Conservation (phyloP, 1,140 invertebrate species). For the Leptinotarsa lineolata region DNA sequence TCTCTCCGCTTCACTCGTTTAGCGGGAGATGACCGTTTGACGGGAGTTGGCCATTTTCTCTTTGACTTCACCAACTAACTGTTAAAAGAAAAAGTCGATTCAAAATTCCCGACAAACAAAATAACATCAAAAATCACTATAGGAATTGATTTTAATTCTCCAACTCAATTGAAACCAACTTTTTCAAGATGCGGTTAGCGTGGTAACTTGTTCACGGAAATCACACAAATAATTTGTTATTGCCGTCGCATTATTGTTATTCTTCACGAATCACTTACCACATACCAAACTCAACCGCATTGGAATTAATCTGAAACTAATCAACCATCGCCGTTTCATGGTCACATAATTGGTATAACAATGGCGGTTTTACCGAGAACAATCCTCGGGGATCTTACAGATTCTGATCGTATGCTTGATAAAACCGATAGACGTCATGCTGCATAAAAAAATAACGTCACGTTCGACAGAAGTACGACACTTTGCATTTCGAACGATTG, state of each 20-base stretch:
- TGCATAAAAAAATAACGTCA: constrained; percentile 16
- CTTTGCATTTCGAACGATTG: constrained; percentile 6
- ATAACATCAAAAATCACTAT: too few species aligned
- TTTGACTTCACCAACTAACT: too few species aligned
- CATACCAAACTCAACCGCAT: neutral
- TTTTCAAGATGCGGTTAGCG: too few species aligned
- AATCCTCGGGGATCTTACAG: constrained; percentile 11
- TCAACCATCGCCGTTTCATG: constrained; percentile 9
- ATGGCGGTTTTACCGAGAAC: constrained; percentile 16
- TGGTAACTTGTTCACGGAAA: neutral
- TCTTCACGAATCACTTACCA: neutral
- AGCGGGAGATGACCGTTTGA: too few species aligned
- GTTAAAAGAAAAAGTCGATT: too few species aligned
- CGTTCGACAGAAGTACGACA: constrained; percentile 15
- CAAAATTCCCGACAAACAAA: too few species aligned
- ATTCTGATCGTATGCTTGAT: constrained; percentile 16
- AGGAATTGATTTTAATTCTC: too few species aligned
- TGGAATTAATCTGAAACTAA: neutral
- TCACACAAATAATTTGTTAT: neutral
- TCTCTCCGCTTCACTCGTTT: too few species aligned
- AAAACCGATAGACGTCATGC: constrained; percentile 7
- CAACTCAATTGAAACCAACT: too few species aligned
- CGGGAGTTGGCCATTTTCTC: too few species aligned
- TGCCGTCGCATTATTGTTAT: neutral
- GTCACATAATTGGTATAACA: constrained; percentile 13